A percentile compares a stretch with the other conserved stretches of the same genome.
These are phyloP conservation scores for Protobothrops mucrosquamatus DNA, from an alignment of 2,113 vertebrate genomes.

Conservation along the genomic window DNA sequence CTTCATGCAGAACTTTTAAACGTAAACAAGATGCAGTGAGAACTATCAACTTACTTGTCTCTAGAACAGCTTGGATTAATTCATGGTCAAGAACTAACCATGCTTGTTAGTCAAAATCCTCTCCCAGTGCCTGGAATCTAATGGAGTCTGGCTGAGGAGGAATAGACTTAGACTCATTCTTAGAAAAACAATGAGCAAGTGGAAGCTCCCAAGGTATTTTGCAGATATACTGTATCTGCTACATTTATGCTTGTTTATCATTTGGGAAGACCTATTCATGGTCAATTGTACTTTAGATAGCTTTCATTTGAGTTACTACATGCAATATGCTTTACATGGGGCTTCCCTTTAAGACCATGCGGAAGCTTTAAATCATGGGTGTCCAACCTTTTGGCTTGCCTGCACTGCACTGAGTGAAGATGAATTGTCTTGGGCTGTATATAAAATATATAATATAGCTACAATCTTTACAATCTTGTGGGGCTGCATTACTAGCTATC, in stretches of 20 bases:
- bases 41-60: background rate
- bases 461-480: background rate
- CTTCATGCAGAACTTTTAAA: background rate
- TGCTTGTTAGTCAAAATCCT: background rate
- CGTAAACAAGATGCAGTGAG: background rate
- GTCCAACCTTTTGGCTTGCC: background rate
- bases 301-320: background rate
- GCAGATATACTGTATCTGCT: background rate
- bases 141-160: background rate
- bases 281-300: background rate
- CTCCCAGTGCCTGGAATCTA: background rate
- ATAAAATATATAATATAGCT: background rate
- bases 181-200: background rate
- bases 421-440: background rate
- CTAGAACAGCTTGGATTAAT: background rate
- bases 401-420: background rate
- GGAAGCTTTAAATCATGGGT: background rate
- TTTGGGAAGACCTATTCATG: background rate
- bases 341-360: background rate
- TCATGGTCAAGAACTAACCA: background rate
- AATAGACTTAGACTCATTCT: background rate
- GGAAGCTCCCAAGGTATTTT: background rate
- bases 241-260: background rate
- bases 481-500: background rate
- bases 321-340: background rate